Percentiles rank a stretch among this genome's conserved stretches.
Conservation (phyloP, 2,888 invertebrate genomes). For the Pachydiplax longipennis region DNA sequence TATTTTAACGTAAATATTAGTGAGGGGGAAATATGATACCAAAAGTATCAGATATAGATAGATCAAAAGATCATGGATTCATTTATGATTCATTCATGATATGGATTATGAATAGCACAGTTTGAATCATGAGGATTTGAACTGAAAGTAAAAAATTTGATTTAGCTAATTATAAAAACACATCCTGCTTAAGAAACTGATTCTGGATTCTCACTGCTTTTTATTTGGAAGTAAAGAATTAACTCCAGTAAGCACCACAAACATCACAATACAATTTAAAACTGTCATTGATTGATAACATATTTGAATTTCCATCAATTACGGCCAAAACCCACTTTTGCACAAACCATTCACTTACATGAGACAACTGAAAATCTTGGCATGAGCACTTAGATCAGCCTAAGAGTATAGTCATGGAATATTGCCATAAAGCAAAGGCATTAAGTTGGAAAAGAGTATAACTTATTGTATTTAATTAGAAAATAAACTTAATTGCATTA, state of each 20-base stretch:
- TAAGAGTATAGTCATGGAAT: not conserved
- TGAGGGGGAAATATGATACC: too few species aligned
- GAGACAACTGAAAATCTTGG: not conserved
- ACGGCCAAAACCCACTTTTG: not conserved
- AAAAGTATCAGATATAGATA: too few species aligned
- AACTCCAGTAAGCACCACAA: not conserved
- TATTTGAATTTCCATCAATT: not conserved
- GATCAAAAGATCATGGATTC: too few species aligned
- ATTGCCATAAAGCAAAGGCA: not conserved
- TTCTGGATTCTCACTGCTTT: not conserved
- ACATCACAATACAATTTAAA: not conserved
- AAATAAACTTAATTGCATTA: too few species aligned
- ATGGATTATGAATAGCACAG: too few species aligned
- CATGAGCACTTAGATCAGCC: not conserved
- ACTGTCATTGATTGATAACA: not conserved
- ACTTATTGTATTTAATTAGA: too few species aligned
- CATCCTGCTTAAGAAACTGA: not conserved
- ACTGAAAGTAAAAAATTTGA: too few species aligned
- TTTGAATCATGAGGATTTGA: too few species aligned
- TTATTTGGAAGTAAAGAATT: not conserved
- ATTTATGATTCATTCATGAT: too few species aligned
- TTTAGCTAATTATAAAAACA: not conserved
- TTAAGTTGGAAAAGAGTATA: not conserved
- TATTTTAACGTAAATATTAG: too few species aligned
- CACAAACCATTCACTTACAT: not conserved